Percentiles rank a stretch among this genome's conserved stretches.
These are phyloP conservation scores for Cephus sareptanus DNA, from an alignment of 2,888 invertebrate genomes.

Conservation along the genomic window DNA sequence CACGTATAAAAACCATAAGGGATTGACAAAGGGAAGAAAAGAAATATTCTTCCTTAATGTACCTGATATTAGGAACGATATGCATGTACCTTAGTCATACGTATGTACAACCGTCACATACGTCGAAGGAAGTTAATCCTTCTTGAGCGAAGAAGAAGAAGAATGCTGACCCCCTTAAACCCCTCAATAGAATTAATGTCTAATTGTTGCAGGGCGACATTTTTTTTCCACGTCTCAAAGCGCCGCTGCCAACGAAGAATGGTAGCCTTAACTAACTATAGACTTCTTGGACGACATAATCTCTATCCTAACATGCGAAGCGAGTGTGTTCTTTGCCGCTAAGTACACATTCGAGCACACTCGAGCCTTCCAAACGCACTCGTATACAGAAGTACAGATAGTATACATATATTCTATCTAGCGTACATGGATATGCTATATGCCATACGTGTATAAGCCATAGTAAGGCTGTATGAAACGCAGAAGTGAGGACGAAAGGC, in stretches of 20 bases:
- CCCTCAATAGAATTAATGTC: conserved; percentile 53
- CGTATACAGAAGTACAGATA: conserved; percentile 1
- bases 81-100: background rate
- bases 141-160: background rate
- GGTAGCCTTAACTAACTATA: conserved; percentile 55
- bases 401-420: background rate
- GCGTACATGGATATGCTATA: background rate
- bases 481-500: conserved; percentile 25
- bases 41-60: background rate
- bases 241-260: conserved; percentile 42
- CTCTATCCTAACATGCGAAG: conserved; percentile 49
- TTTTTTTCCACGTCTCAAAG: conserved; percentile 40
- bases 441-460: conserved; percentile 26
- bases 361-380: conserved; percentile 20
- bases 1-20: background rate
- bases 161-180: conserved; percentile 30
- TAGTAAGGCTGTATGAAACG: conserved; percentile 21
- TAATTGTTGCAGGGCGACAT: conserved; percentile 45
- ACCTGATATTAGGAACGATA: background rate
- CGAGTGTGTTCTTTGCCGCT: conserved; percentile 51
- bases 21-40: background rate
- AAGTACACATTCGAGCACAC: conserved; percentile 54
- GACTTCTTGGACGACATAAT: conserved; percentile 54
- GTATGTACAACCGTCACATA: background rate
- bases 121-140: background rate